These are phyloP conservation scores for Pseudonaja textilis DNA, from an alignment of 2,113 vertebrate genomes.

Conservation along the genomic window DNA sequence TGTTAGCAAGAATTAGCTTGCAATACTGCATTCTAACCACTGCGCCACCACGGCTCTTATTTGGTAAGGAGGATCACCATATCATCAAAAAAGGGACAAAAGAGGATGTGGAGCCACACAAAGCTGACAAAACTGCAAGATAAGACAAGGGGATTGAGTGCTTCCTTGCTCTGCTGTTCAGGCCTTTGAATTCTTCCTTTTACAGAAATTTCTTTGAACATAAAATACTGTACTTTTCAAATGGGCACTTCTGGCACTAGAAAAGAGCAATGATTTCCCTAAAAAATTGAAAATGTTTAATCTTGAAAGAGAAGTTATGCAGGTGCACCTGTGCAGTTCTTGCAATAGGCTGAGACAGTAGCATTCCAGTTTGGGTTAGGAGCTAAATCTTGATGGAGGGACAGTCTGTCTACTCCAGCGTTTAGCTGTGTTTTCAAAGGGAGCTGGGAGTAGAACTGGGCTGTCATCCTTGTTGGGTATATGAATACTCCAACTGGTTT, in stretches of 20 bases:
- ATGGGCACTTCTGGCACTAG: background rate
- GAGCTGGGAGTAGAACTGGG: background rate
- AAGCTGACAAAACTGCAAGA: background rate
- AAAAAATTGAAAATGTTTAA: background rate
- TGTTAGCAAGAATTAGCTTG: no score
- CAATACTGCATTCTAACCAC: no score
- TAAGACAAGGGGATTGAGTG: background rate
- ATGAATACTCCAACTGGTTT: no score
- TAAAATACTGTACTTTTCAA: background rate
- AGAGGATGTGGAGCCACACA: background rate
- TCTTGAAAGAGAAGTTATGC: background rate
- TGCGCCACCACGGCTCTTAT: background rate
- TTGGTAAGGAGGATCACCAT: background rate
- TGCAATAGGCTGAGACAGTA: background rate
- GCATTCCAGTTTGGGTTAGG: background rate
- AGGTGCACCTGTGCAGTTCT: background rate
- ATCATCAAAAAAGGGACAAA: background rate
- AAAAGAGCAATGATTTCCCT: background rate
- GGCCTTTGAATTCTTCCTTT: background rate
- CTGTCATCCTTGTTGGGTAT: no score
- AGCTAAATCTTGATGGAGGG: background rate
- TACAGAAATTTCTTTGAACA: background rate
- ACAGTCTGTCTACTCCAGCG: background rate
- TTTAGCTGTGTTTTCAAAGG: constrained; percentile 9
- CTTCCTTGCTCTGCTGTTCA: background rate